phyloP scores from a whole-genome alignment of 2,797 vertebrate species.

The Melanotaenia parkinsoni region DNA sequence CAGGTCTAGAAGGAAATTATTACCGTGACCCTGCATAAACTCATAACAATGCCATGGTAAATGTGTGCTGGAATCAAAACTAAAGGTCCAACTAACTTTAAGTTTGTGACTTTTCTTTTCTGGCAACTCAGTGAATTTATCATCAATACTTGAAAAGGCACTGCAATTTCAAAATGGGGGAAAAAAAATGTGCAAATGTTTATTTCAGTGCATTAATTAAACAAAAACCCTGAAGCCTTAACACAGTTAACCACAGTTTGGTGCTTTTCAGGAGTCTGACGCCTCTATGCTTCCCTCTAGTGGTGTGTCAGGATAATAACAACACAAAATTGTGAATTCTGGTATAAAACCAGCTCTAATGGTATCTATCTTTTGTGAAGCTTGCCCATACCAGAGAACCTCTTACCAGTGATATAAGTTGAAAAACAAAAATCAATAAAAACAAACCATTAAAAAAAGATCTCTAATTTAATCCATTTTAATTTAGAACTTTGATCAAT shows the following conservation, averaged over 20 bases:
- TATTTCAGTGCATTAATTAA: background rate
- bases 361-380: background rate
- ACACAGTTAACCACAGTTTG: background rate
- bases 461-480: background rate
- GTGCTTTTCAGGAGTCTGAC: background rate
- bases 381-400: background rate
- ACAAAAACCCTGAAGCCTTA: background rate
- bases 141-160: background rate
- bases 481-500: background rate
- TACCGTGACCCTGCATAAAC: background rate
- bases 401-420: background rate
- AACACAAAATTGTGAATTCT: background rate
- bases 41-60: background rate
- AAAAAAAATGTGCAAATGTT: background rate
- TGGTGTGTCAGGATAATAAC: slow-evolving; percentile 36
- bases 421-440: background rate
- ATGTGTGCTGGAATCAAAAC: background rate
- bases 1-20: background rate
- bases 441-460: background rate
- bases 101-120: background rate
- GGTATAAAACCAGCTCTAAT: background rate
- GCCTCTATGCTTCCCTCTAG: slow-evolving; percentile 38
- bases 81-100: background rate
- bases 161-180: background rate
- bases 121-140: background rate